Evolutionary conservation across 2,888 invertebrate species (phyloP).

Genomic region (Ganaspis brasiliensis): DNA sequence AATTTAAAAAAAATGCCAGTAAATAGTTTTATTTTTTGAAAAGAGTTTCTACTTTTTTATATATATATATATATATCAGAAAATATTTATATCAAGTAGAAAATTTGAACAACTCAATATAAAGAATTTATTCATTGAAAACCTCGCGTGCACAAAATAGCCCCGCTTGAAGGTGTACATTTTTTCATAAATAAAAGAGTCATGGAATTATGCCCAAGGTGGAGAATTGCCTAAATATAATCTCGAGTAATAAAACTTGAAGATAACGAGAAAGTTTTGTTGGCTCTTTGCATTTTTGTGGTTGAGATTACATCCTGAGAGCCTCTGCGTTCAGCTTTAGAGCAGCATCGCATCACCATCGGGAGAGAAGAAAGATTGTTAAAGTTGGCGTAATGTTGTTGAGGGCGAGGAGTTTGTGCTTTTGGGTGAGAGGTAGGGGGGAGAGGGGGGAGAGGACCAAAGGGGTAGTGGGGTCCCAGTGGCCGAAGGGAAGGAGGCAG

Average conservation of each 20-base stretch:
- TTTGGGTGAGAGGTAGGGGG: conserved; percentile 31
- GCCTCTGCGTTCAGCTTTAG: conserved; percentile 19
- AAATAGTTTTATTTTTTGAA: no score
- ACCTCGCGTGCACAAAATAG: no score
- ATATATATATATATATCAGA: not conserved
- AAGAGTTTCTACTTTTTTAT: no score
- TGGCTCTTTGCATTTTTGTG: conserved; percentile 34
- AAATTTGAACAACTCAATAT: no score
- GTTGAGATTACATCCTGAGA: conserved; percentile 37
- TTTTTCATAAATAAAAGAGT: not conserved
- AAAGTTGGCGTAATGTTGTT: conserved; percentile 51
- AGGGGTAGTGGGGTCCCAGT: conserved; percentile 35
- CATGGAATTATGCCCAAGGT: no score
- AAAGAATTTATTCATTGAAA: no score
- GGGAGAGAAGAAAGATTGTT: conserved; percentile 45
- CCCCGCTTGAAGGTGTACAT: not conserved
- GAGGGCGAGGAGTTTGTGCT: conserved; percentile 47
- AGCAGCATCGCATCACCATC: not conserved
- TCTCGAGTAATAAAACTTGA: conserved; percentile 15
- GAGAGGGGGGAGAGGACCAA: conserved; percentile 44
- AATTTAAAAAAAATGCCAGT: no score
- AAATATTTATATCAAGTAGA: no score
- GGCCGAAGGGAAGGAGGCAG: conserved; percentile 67
- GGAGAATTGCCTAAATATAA: no score
- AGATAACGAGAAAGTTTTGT: conserved; percentile 9